Evolutionary conservation across 1,140 invertebrate genomes (phyloP).

Genomic region (Lordiphosa stackelbergi): DNA sequence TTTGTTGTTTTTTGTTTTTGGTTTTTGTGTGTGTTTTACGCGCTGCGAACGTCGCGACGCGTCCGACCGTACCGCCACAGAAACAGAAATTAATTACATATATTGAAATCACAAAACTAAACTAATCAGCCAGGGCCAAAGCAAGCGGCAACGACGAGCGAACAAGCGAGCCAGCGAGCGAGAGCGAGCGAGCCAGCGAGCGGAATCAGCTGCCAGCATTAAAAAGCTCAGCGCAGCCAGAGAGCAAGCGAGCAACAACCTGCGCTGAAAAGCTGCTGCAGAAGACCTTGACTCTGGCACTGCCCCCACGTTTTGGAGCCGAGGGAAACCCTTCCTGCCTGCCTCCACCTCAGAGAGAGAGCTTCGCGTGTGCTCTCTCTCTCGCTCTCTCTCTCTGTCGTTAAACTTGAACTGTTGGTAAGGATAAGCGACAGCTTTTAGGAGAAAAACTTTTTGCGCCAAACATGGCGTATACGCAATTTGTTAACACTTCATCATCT

Average conservation of each 20-base stretch:
- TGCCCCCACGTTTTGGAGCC: neutral
- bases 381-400: too few species aligned
- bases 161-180: conserved; percentile 24
- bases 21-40: conserved; percentile 10
- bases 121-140: conserved; percentile 60
- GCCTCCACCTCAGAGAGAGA: too few species aligned
- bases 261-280: conserved; percentile 19
- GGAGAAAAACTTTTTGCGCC: too few species aligned
- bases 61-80: conserved; percentile 65
- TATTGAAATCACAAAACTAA: conserved; percentile 73
- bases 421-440: too few species aligned
- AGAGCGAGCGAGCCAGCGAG: conserved; percentile 27
- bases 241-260: conserved; percentile 17
- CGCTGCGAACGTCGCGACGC: conserved; percentile 48
- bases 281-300: conserved; percentile 14
- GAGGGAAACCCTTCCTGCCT: too few species aligned
- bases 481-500: too few species aligned
- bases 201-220: conserved; percentile 9
- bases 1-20: neutral
- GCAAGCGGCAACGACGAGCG: conserved; percentile 6
- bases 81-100: conserved; percentile 71
- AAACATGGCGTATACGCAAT: conserved; percentile 4
- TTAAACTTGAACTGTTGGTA: too few species aligned
- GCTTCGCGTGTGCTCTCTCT: too few species aligned
- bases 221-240: neutral